phyloP scores from a whole-genome alignment of 2,797 vertebrate genomes.

The Liparis tanakae region DNA sequence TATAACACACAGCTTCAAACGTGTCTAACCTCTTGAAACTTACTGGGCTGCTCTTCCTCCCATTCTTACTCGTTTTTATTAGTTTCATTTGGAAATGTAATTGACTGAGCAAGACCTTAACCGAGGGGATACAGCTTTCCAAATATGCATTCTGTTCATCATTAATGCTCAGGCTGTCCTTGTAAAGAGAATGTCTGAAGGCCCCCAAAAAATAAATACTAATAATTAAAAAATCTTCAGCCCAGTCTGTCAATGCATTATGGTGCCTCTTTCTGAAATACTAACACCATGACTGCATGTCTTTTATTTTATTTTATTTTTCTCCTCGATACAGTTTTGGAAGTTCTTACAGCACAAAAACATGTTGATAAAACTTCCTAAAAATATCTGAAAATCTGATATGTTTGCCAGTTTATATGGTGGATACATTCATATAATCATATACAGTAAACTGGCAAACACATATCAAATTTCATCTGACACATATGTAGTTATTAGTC shows the following conservation, averaged over 20 bases:
- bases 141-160: slow-evolving; percentile 37
- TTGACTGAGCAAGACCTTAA: slow-evolving; percentile 34
- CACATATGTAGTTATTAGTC: background rate
- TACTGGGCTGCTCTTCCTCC: slow-evolving; percentile 10
- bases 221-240: slow-evolving; percentile 22
- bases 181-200: slow-evolving; percentile 30
- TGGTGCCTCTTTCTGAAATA: slow-evolving; percentile 58
- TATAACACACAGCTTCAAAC: slow-evolving; percentile 26
- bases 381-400: background rate
- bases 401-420: no score
- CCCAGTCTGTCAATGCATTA: slow-evolving; percentile 54
- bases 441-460: background rate
- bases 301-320: slow-evolving; percentile 29
- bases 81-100: slow-evolving; percentile 31
- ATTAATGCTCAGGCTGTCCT: slow-evolving; percentile 22
- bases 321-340: slow-evolving; percentile 41
- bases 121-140: slow-evolving; percentile 30
- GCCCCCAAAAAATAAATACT: slow-evolving; percentile 5
- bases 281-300: slow-evolving; percentile 26
- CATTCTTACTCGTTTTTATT: slow-evolving; percentile 38
- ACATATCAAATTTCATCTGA: background rate
- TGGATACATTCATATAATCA: no score
- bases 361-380: slow-evolving; percentile 5
- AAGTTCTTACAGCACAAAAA: slow-evolving; percentile 30
- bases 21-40: slow-evolving; percentile 27